Conservation (phyloP, 2,113 vertebrate species). For the Aythya baeri region DNA sequence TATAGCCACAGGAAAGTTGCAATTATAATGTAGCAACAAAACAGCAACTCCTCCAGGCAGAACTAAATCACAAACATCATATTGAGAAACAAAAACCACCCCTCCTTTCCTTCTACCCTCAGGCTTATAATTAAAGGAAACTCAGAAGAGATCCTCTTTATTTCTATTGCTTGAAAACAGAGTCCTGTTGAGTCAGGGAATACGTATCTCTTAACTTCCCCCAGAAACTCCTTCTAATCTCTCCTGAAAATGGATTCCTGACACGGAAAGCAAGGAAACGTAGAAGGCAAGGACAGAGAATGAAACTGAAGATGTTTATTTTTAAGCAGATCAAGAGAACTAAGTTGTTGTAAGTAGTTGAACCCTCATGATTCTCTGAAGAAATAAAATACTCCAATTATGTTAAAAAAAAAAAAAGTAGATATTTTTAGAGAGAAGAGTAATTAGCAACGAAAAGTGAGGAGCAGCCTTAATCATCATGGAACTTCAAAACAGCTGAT, state of each 20-base stretch:
- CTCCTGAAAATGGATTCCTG: background rate
- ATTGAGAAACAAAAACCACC: constrained; percentile 12
- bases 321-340: background rate
- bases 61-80: constrained; percentile 30
- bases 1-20: constrained; percentile 5
- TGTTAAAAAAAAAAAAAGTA: background rate
- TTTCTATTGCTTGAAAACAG: constrained; percentile 41
- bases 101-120: constrained; percentile 21
- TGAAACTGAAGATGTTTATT: background rate
- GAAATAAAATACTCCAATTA: background rate
- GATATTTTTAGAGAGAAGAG: background rate
- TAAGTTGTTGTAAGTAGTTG: background rate
- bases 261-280: background rate
- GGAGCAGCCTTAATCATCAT: background rate
- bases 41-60: constrained; percentile 43
- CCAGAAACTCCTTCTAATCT: background rate
- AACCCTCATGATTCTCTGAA: background rate
- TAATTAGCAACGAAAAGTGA: background rate
- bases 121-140: constrained; percentile 50
- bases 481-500: background rate
- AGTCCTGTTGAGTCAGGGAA: background rate
- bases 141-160: constrained; percentile 31
- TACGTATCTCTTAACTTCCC: background rate
- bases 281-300: background rate
- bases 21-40: constrained; percentile 46